Percentiles rank a stretch among this genome's conserved stretches.
These are phyloP conservation scores for Oryzias curvinotus DNA, from an alignment of 2,113 vertebrate genomes.

Conservation along the genomic window DNA sequence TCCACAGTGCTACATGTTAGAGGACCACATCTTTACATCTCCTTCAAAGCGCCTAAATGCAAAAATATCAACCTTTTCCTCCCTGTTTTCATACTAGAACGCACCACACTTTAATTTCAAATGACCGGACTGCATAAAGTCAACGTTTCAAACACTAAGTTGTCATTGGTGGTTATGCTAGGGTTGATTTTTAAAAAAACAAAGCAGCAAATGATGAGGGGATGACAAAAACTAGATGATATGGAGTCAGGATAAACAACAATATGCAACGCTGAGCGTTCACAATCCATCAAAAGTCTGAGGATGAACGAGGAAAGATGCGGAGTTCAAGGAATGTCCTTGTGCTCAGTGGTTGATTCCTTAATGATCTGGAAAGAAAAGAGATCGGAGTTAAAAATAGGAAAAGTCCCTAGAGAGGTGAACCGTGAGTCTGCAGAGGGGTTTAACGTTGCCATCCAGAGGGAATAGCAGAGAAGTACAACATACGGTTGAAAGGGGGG, in stretches of 20 bases:
- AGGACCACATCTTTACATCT: slow-evolving; percentile 42
- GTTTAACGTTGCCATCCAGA: slow-evolving; percentile 53
- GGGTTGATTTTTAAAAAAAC: slow-evolving; percentile 5
- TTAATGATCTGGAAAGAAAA: slow-evolving; percentile 76
- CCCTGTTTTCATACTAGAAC: slow-evolving; percentile 6
- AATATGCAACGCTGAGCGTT: neutral
- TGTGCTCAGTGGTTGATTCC: slow-evolving; percentile 77
- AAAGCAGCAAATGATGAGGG: neutral
- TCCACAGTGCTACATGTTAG: slow-evolving; percentile 30
- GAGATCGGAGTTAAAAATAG: slow-evolving; percentile 20
- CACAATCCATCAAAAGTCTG: slow-evolving; percentile 3
- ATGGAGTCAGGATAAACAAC: slow-evolving; percentile 1
- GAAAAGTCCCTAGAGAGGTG: slow-evolving; percentile 10
- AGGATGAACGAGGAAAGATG: slow-evolving; percentile 1
- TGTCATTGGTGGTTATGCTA: neutral
- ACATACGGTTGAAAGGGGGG: no score
- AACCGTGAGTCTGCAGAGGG: slow-evolving; percentile 16
- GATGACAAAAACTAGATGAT: neutral
- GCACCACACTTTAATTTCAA: neutral
- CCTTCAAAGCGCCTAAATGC: slow-evolving; percentile 26
- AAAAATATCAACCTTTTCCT: slow-evolving; percentile 14
- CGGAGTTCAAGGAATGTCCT: slow-evolving; percentile 72
- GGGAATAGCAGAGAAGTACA: slow-evolving; percentile 12
- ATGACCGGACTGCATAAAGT: neutral
- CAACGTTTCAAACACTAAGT: neutral